Conservation (phyloP, 1,140 invertebrate species). For the Drosophila ogumai region DNA sequence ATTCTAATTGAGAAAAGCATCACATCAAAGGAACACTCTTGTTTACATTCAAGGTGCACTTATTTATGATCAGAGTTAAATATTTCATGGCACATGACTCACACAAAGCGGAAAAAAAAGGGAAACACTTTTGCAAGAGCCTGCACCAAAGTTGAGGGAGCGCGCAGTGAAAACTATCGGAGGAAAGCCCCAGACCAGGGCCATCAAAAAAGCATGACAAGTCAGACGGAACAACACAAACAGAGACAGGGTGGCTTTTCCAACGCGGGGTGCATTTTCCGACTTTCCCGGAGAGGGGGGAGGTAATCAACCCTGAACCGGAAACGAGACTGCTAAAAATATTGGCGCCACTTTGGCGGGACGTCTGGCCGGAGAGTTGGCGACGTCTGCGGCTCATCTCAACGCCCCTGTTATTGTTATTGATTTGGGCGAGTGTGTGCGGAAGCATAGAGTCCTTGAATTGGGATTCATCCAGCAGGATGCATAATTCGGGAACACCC, state of each 20-base stretch:
- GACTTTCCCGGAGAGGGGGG: conserved; percentile 1
- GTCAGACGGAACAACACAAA: conserved; percentile 55
- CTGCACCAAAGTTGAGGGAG: conserved; percentile 29
- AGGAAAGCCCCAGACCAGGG: conserved; percentile 18
- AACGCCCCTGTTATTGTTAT: conserved; percentile 64
- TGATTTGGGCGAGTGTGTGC: conserved; percentile 45
- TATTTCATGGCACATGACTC: conserved; percentile 22
- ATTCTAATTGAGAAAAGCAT: conserved; percentile 7
- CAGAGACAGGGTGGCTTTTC: conserved; percentile 5
- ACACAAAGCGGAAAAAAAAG: conserved; percentile 9
- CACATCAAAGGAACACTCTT: conserved; percentile 10
- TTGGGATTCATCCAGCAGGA: conserved; percentile 39
- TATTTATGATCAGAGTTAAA: conserved; percentile 1
- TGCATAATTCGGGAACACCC: conserved; percentile 69
- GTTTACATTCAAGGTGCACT: conserved; percentile 17
- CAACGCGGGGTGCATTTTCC: conserved; percentile 8
- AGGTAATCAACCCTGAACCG: conserved; percentile 47
- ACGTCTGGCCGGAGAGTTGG: conserved; percentile 53
- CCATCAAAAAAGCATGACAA: conserved; percentile 46
- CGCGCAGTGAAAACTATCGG: conserved; percentile 43
- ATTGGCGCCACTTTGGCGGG: conserved; percentile 65
- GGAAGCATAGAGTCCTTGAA: conserved; percentile 20
- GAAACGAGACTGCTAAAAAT: conserved; percentile 57
- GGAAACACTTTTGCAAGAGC: conserved; percentile 6
- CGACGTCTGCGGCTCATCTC: conserved; percentile 61